A percentile compares a stretch with the other conserved stretches of the same genome.
These are phyloP conservation scores for Carollia perspicillata DNA, from an alignment of 2,113 vertebrate species.

Conservation along the genomic window DNA sequence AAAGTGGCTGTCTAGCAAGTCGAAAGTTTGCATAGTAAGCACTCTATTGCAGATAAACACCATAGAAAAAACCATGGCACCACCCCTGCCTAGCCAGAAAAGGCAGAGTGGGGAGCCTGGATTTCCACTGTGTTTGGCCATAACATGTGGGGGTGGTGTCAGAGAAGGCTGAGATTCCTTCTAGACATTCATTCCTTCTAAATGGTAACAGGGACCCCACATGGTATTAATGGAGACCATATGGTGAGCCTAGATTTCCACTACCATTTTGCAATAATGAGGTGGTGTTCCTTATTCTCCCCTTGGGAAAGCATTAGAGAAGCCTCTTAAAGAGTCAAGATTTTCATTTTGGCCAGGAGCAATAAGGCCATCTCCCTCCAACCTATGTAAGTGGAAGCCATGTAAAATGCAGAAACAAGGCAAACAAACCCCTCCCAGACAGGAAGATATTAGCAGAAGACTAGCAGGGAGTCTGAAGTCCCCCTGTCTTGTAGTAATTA, in stretches of 20 bases:
- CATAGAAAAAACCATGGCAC: neutral
- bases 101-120: neutral
- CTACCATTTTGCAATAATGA: neutral
- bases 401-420: neutral
- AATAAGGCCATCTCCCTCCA: neutral
- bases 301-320: neutral
- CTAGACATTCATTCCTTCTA: neutral
- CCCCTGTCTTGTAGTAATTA: neutral
- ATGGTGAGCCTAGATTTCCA: neutral
- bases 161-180: neutral
- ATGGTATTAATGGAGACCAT: neutral
- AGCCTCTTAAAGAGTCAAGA: neutral
- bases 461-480: no score
- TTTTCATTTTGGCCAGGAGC: neutral
- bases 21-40: neutral
- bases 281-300: neutral
- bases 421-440: neutral
- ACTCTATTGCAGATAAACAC: neutral
- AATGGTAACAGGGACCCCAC: neutral
- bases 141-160: neutral
- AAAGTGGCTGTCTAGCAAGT: neutral
- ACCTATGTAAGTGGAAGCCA: neutral
- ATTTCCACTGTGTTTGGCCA: neutral
- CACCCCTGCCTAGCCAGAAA: neutral
- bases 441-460: neutral